Evolutionary conservation across 2,113 vertebrate genomes (phyloP).

Genomic region (Podilymbus podiceps): DNA sequence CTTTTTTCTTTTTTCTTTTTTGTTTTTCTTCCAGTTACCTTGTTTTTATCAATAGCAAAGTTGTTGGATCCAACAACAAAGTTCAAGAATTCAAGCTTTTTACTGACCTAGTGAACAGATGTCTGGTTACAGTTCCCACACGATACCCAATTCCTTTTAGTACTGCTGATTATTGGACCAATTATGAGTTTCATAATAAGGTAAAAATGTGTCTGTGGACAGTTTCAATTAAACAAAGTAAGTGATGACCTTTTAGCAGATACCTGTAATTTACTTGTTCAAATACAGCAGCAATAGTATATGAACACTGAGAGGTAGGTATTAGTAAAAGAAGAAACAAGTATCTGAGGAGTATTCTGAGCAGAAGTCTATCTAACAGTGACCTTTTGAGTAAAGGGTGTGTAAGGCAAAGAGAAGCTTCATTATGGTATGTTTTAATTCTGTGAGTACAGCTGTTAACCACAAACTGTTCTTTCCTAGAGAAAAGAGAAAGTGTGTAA

Average conservation of each 20-base stretch:
- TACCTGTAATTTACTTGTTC: neutral
- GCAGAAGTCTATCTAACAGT: neutral
- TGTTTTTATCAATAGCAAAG: slow-evolving; percentile 86
- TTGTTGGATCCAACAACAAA: slow-evolving; percentile 73
- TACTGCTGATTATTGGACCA: slow-evolving; percentile 92
- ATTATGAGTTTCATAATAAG: slow-evolving; percentile 96
- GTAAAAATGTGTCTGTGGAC: slow-evolving; percentile 71
- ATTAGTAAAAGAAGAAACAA: neutral
- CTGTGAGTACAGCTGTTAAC: neutral
- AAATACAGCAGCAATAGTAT: neutral
- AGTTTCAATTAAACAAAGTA: neutral
- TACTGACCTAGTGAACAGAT: slow-evolving; percentile 91
- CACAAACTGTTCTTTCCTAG: neutral
- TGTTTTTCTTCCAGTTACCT: slow-evolving; percentile 86
- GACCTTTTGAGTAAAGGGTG: neutral
- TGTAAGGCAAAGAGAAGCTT: neutral
- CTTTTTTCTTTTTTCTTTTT: slow-evolving; percentile 26
- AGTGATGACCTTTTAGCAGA: neutral
- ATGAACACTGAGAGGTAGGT: neutral
- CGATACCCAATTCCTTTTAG: slow-evolving; percentile 89
- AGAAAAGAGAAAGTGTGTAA: neutral
- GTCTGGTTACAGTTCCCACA: slow-evolving; percentile 89
- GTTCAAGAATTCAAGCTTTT: slow-evolving; percentile 83
- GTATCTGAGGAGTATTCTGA: neutral
- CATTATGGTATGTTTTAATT: neutral